phyloP scores from a whole-genome alignment of 2,888 invertebrate species.

The Drepanosiphum platanoidis region DNA sequence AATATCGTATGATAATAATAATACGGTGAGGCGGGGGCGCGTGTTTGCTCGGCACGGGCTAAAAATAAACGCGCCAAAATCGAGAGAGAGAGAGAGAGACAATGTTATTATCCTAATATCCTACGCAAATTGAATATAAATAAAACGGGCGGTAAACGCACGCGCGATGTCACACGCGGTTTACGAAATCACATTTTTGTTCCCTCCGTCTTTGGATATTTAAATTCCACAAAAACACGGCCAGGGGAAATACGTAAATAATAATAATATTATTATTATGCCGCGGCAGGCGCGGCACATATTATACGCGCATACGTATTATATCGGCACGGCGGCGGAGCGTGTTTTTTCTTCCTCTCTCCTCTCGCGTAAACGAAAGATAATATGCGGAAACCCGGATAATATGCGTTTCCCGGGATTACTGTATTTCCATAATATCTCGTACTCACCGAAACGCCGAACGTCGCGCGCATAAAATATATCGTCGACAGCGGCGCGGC shows the following conservation, averaged over 20 bases:
- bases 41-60: neutral
- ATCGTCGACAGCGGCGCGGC: too few species aligned
- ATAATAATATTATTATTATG: too few species aligned
- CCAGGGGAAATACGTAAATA: neutral
- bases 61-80: neutral
- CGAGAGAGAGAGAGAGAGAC: too few species aligned
- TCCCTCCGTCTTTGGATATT: neutral
- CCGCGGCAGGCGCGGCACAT: neutral
- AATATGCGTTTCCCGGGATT: constrained; percentile 27
- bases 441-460: neutral
- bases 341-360: too few species aligned
- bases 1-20: too few species aligned
- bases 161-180: too few species aligned
- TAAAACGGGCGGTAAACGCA: neutral
- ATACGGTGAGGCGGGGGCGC: neutral
- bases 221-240: constrained; percentile 17
- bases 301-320: too few species aligned
- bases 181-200: neutral
- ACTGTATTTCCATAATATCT: constrained; percentile 40
- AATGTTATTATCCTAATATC: neutral
- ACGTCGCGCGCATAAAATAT: neutral
- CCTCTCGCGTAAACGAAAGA: neutral
- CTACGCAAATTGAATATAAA: neutral
- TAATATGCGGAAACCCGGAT: constrained; percentile 17
- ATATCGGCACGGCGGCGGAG: too few species aligned